These are phyloP conservation scores for Chaenodraco wilsoni DNA, from an alignment of 2,797 vertebrate genomes.

Conservation along the genomic window DNA sequence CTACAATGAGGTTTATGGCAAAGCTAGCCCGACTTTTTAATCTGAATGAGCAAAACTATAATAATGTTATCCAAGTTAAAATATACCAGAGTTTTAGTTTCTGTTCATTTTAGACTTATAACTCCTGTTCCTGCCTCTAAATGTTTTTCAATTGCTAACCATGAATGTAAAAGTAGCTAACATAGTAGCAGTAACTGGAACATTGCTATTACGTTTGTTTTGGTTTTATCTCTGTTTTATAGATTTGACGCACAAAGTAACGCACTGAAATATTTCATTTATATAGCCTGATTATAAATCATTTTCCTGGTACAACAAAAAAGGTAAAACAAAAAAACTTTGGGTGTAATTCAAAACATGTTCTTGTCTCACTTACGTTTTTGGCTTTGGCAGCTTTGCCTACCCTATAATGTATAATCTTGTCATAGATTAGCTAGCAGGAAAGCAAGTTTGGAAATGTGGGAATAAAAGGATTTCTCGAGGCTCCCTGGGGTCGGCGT, in stretches of 20 bases:
- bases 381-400: background rate
- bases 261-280: too few species aligned
- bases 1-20: background rate
- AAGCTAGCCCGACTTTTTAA: background rate
- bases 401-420: background rate
- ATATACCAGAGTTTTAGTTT: background rate
- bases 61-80: background rate
- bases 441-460: conserved; percentile 14
- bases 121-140: background rate
- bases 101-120: background rate
- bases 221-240: background rate
- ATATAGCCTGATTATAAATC: background rate
- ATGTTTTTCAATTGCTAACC: background rate
- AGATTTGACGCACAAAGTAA: too few species aligned
- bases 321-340: background rate
- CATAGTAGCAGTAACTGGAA: background rate
- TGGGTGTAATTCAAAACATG: background rate
- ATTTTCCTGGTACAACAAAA: background rate
- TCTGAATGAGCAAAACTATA: background rate
- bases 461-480: conserved; percentile 18
- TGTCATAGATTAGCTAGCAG: conserved; percentile 6
- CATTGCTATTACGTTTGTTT: background rate
- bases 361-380: background rate
- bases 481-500: conserved; percentile 11
- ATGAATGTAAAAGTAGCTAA: background rate